Conservation (phyloP, 2,888 invertebrate species). For the Mythimna impura region DNA sequence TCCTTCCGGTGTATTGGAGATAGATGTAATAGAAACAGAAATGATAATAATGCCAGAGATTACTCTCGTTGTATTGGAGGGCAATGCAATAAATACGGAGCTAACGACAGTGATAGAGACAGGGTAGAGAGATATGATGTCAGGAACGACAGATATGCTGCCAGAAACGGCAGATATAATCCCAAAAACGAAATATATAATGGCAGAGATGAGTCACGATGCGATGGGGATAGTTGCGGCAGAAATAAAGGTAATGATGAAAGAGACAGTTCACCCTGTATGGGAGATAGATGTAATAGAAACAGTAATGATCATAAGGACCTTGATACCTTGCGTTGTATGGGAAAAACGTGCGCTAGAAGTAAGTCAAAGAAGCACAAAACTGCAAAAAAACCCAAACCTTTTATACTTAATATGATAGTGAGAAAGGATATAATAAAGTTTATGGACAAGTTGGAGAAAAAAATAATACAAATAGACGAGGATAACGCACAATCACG, state of each 20-base stretch:
- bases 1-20: conserved; percentile 19
- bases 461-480: background rate
- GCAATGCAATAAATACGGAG: background rate
- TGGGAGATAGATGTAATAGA: background rate
- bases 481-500: background rate
- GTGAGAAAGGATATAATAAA: background rate
- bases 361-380: background rate
- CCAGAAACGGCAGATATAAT: background rate
- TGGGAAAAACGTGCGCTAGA: background rate
- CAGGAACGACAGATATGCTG: background rate
- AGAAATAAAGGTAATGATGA: conserved; percentile 1
- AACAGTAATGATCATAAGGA: background rate
- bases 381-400: background rate
- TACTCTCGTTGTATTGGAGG: background rate
- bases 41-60: background rate
- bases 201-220: background rate
- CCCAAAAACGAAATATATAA: too few relatives aligned
- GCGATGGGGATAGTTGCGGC: conserved; percentile 20
- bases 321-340: background rate
- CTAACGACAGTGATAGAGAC: background rate
- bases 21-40: background rate
- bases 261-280: background rate
- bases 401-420: background rate
- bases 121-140: background rate
- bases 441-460: background rate